phyloP scores from a whole-genome alignment of 2,888 invertebrate species.

The Phaonia tiefii region DNA sequence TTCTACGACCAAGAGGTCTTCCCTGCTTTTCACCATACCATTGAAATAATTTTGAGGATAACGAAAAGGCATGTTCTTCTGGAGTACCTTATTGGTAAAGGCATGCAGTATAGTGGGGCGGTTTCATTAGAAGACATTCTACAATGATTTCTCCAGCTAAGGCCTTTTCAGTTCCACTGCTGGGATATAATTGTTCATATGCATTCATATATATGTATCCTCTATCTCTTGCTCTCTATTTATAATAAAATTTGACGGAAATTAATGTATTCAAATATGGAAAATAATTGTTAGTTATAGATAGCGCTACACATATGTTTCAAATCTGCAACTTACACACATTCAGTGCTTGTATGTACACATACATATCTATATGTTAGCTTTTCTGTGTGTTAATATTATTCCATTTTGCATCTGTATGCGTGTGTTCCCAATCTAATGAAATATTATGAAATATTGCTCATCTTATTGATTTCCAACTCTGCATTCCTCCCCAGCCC shows the following conservation, averaged over 20 bases:
- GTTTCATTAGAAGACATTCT: too few species aligned
- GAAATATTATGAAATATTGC: constrained; percentile 34
- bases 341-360: not conserved
- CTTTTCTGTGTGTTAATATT: not conserved
- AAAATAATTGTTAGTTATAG: constrained; percentile 25
- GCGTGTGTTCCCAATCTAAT: constrained; percentile 20
- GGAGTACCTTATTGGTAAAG: too few species aligned
- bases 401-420: not conserved
- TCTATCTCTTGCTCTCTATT: too few species aligned
- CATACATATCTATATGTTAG: not conserved
- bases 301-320: not conserved
- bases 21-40: too few species aligned
- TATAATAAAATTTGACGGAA: not conserved
- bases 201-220: too few species aligned
- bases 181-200: too few species aligned
- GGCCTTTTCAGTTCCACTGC: too few species aligned
- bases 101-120: too few species aligned
- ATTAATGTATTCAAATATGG: constrained; percentile 39
- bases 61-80: too few species aligned
- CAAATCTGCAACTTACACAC: not conserved
- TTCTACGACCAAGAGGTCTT: too few species aligned
- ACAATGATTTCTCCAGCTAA: too few species aligned
- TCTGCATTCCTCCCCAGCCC: not conserved
- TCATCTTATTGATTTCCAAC: constrained; percentile 16
- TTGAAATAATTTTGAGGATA: too few species aligned